Percentiles rank a stretch among this genome's conserved stretches.
These are phyloP conservation scores for Stratiolaelaps scimitus DNA, from an alignment of 1,140 invertebrate species.

Conservation along the genomic window DNA sequence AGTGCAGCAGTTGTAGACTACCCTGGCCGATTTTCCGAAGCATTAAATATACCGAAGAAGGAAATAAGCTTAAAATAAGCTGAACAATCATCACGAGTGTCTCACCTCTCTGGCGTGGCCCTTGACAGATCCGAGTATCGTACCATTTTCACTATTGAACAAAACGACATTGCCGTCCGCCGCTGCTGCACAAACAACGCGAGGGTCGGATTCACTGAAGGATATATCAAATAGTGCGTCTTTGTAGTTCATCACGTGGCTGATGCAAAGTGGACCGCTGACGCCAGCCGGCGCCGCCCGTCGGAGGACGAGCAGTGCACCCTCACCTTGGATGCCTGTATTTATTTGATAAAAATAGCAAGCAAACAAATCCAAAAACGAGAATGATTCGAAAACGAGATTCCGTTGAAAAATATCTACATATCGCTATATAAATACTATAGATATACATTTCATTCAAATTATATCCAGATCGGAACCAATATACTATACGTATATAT, in stretches of 20 bases:
- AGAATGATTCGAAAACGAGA: no score
- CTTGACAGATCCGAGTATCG: not conserved
- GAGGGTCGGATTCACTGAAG: conserved; percentile 20
- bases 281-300: not conserved
- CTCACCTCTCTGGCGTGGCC: conserved; percentile 7
- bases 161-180: conserved; percentile 1
- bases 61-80: no score
- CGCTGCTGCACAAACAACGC: conserved; percentile 9
- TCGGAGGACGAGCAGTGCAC: not conserved
- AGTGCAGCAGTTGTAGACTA: no score
- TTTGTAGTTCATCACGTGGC: not conserved
- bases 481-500: no score
- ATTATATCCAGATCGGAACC: no score
- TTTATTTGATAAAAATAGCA: no score
- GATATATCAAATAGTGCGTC: conserved; percentile 14
- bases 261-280: not conserved
- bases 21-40: no score
- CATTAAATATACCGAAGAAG: no score
- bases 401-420: no score
- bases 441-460: no score
- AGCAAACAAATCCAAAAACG: no score
- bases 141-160: not conserved
- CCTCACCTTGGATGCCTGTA: conserved; percentile 17
- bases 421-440: no score
- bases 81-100: not conserved